phyloP scores from a whole-genome alignment of 30 jellyfish, hydroid and myxozoan species.

The Chironex yamaguchii region DNA sequence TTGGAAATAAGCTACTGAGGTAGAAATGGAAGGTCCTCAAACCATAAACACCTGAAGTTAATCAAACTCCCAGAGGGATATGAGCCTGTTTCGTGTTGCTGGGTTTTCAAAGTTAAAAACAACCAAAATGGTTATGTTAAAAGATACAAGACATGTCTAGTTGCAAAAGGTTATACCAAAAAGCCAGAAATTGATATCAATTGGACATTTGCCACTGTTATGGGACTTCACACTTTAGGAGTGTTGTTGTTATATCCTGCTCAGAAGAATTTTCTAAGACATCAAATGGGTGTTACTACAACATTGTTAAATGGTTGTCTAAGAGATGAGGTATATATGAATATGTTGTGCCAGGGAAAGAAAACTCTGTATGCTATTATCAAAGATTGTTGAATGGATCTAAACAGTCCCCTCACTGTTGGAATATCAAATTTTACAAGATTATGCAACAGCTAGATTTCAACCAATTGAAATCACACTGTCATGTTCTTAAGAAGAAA shows the following conservation, averaged over 20 bases:
- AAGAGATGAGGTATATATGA: not conserved
- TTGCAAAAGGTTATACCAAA: not conserved
- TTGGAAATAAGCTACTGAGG: not conserved
- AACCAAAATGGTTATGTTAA: not conserved
- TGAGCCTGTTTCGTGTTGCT: not conserved
- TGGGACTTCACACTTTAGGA: not conserved
- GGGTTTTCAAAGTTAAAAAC: not conserved
- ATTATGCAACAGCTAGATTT: not conserved
- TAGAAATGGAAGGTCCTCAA: not conserved
- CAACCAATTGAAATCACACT: not conserved
- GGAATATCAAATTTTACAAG: not conserved
- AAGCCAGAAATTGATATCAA: not conserved
- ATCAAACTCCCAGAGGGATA: not conserved
- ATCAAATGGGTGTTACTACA: not conserved
- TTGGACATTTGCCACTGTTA: constrained; percentile 9
- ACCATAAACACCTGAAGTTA: not conserved
- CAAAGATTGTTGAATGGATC: not conserved
- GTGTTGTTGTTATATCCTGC: not conserved
- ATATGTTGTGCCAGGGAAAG: constrained; percentile 1
- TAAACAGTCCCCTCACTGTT: not conserved
- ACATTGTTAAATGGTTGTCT: not conserved
- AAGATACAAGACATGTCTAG: not conserved
- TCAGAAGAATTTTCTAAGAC: not conserved
- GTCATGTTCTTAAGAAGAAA: not conserved
- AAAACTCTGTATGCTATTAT: not conserved